Conservation (phyloP, 2,113 vertebrate genomes). For the Grantiella picta region DNA sequence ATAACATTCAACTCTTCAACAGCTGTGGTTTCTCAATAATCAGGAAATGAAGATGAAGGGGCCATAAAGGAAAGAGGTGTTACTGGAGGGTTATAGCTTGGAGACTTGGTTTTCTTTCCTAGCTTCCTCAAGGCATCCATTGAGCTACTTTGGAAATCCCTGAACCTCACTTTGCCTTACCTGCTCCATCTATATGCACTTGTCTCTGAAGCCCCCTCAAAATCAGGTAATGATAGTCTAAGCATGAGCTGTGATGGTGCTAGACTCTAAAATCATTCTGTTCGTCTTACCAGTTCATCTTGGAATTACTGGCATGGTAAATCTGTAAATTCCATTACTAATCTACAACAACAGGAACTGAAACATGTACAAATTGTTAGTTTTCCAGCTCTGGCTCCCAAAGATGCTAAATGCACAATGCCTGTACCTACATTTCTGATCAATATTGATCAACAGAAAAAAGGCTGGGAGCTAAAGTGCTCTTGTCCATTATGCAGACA, state of each 20-base stretch:
- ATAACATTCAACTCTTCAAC: background rate
- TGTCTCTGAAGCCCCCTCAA: background rate
- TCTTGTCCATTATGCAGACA: background rate
- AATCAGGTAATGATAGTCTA: background rate
- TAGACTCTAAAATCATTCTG: background rate
- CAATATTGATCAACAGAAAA: background rate
- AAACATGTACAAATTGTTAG: background rate
- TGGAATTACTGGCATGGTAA: background rate
- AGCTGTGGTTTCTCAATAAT: background rate
- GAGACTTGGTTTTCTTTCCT: background rate
- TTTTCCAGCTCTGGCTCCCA: background rate
- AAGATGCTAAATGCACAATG: background rate
- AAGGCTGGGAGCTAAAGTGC: background rate
- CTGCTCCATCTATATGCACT: background rate
- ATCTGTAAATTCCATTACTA: background rate
- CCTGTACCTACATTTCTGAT: background rate
- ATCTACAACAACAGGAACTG: background rate
- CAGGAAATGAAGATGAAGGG: background rate
- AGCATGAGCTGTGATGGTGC: background rate
- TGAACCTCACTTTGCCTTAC: background rate
- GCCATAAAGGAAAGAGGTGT: background rate
- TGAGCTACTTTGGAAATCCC: background rate
- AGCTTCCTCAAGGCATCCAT: background rate
- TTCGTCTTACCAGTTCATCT: background rate
- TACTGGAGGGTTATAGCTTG: background rate